Evolutionary conservation across 2,888 invertebrate species (phyloP).

Genomic region (Eupithecia exiguata): DNA sequence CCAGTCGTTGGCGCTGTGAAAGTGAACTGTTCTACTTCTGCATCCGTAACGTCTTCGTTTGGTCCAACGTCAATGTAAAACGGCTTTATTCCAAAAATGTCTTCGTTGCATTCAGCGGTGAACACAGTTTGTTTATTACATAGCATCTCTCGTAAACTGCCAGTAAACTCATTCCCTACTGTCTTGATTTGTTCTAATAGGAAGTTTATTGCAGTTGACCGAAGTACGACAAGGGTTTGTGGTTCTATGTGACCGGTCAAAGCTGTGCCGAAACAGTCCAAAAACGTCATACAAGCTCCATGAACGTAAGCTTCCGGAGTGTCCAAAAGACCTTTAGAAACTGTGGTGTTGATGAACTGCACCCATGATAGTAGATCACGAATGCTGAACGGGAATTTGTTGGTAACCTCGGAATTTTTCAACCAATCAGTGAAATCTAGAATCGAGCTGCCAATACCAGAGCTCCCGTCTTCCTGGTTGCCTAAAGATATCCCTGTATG

Average conservation of each 20-base stretch:
- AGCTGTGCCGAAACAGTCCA: slow-evolving; percentile 96
- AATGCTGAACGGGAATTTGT: slow-evolving; percentile 92
- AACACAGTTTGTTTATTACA: slow-evolving; percentile 65
- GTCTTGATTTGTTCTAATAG: slow-evolving; percentile 81
- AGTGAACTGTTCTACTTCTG: slow-evolving; percentile 81
- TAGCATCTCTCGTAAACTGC: slow-evolving; percentile 59
- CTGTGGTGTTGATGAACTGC: slow-evolving; percentile 90
- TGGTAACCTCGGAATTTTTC: slow-evolving; percentile 87
- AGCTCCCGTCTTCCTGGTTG: slow-evolving; percentile 80
- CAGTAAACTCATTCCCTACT: slow-evolving; percentile 68
- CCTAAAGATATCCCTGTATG: slow-evolving; percentile 79
- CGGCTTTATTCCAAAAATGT: slow-evolving; percentile 89
- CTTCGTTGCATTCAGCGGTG: slow-evolving; percentile 62
- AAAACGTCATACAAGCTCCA: slow-evolving; percentile 94
- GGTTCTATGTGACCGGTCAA: slow-evolving; percentile 87
- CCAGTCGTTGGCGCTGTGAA: slow-evolving; percentile 91
- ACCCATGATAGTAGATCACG: slow-evolving; percentile 97
- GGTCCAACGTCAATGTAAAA: slow-evolving; percentile 87
- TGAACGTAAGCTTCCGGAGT: slow-evolving; percentile 90
- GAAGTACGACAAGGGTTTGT: slow-evolving; percentile 71
- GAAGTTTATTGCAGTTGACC: slow-evolving; percentile 81
- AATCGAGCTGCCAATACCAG: slow-evolving; percentile 87
- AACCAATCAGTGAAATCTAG: slow-evolving; percentile 93
- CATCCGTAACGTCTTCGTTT: slow-evolving; percentile 48
- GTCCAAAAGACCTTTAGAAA: slow-evolving; percentile 70